Percentiles rank a stretch among this genome's conserved stretches.
Evolutionary conservation across 2,113 vertebrate species (phyloP).

Genomic region (Galeopterus variegatus): DNA sequence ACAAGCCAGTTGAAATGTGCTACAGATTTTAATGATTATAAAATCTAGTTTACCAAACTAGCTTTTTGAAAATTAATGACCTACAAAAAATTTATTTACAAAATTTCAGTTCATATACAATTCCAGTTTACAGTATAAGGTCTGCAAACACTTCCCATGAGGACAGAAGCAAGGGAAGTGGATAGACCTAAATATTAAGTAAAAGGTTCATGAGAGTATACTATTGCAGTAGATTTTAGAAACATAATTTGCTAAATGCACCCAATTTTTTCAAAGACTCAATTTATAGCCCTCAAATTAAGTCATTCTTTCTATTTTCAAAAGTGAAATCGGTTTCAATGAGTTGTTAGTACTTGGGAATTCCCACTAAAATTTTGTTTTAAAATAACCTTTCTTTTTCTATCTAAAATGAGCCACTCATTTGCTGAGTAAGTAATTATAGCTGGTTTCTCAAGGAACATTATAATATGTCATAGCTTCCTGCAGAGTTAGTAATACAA

Average conservation of each 20-base stretch:
- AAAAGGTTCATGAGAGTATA: neutral
- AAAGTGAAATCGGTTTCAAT: constrained; percentile 38
- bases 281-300: neutral
- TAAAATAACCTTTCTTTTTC: constrained; percentile 23
- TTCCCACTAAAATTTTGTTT: constrained; percentile 11
- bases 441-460: constrained; percentile 16
- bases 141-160: neutral
- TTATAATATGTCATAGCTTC: constrained; percentile 24
- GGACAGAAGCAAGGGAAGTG: neutral
- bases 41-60: neutral
- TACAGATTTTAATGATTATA: neutral
- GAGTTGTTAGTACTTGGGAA: neutral
- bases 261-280: neutral
- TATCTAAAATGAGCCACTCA: constrained; percentile 47
- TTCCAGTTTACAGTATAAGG: neutral
- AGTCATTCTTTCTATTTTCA: constrained; percentile 5
- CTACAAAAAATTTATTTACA: neutral
- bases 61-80: neutral
- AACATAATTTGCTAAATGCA: constrained; percentile 7
- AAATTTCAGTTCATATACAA: neutral
- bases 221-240: neutral
- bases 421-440: constrained; percentile 49
- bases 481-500: neutral
- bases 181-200: neutral
- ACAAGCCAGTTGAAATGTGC: neutral